Percentiles rank a stretch among this genome's conserved stretches.
Evolutionary conservation across 2,888 invertebrate genomes (phyloP).

Genomic region (Sminthurinus aureus): DNA sequence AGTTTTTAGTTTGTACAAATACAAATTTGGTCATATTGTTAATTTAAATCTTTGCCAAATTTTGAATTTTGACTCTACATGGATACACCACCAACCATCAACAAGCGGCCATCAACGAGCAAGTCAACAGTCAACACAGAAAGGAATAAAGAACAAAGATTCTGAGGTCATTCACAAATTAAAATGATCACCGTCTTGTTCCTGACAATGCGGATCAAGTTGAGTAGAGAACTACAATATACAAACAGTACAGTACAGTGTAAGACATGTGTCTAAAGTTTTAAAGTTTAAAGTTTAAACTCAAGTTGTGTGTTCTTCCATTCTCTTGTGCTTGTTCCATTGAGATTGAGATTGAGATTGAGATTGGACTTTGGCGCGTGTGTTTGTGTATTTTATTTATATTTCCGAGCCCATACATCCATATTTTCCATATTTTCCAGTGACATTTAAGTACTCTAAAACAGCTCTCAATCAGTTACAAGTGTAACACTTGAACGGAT

Average conservation of each 20-base stretch:
- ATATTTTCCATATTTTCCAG: no score
- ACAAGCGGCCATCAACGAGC: no score
- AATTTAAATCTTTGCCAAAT: background rate
- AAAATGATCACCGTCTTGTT: background rate
- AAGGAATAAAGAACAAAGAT: background rate
- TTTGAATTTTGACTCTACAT: background rate
- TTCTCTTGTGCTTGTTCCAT: background rate
- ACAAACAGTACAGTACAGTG: background rate
- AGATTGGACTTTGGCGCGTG: no score
- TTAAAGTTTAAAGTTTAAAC: background rate
- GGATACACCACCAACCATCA: background rate
- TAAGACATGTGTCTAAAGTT: background rate
- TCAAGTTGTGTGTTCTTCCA: background rate
- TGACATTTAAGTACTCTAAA: no score
- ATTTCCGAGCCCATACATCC: no score
- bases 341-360: no score
- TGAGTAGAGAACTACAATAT: background rate
- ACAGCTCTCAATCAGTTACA: no score
- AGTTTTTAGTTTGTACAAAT: background rate
- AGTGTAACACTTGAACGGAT: no score
- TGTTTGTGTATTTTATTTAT: no score
- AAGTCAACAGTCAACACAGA: background rate
- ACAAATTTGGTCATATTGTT: constrained; percentile 4
- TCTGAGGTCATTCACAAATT: background rate
- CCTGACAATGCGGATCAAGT: background rate